Evolutionary conservation across 2,888 invertebrate species (phyloP).

Genomic region (Chymomyza procnemis): DNA sequence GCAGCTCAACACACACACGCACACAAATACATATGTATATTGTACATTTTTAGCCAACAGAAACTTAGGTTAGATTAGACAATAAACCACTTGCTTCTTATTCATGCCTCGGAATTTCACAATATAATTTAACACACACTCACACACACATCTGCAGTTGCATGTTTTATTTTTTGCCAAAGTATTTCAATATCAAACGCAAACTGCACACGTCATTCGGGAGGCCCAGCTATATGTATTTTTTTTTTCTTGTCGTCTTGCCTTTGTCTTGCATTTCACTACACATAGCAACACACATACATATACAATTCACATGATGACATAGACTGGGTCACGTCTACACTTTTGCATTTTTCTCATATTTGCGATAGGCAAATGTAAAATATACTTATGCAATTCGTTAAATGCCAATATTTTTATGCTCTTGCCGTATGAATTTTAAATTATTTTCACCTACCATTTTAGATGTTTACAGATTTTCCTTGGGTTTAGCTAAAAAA

Average conservation of each 20-base stretch:
- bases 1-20: slow-evolving; percentile 12
- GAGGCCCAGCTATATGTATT: slow-evolving; percentile 39
- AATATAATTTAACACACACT: slow-evolving; percentile 12
- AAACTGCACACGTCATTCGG: slow-evolving; percentile 73
- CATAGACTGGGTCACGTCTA: slow-evolving; percentile 45
- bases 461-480: slow-evolving; percentile 85
- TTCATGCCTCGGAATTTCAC: slow-evolving; percentile 26
- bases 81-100: slow-evolving; percentile 36
- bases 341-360: slow-evolving; percentile 42
- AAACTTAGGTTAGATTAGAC: slow-evolving; percentile 55
- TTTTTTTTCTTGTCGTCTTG: slow-evolving; percentile 25
- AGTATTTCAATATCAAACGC: slow-evolving; percentile 38
- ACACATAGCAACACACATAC: slow-evolving; percentile 39
- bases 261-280: slow-evolving; percentile 68
- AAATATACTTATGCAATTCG: slow-evolving; percentile 25
- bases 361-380: slow-evolving; percentile 8
- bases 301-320: slow-evolving; percentile 16
- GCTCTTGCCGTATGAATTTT: slow-evolving; percentile 35
- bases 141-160: slow-evolving; percentile 13
- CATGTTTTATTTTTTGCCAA: slow-evolving; percentile 2
- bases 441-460: slow-evolving; percentile 76
- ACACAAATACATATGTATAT: slow-evolving; percentile 15
- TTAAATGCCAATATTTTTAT: slow-evolving; percentile 9
- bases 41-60: slow-evolving; percentile 23
- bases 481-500: slow-evolving; percentile 82